Evolutionary conservation across 1,140 invertebrate species (phyloP).

Genomic region (Dendrolimus punctatus): DNA sequence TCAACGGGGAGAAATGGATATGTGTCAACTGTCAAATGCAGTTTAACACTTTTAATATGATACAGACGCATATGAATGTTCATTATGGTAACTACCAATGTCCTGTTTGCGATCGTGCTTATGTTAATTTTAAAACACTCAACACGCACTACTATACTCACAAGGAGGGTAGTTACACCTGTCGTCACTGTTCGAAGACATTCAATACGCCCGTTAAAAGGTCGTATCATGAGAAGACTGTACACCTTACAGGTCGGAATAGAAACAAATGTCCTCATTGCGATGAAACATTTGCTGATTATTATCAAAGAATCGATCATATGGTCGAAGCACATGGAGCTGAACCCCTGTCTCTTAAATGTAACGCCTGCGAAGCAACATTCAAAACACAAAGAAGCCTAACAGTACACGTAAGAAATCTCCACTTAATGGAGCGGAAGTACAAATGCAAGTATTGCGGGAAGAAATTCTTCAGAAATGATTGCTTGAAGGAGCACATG

Average conservation of each 20-base stretch:
- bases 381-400: slow-evolving; percentile 37
- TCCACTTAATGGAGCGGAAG: slow-evolving; percentile 44
- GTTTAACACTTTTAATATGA: slow-evolving; percentile 24
- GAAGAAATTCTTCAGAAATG: slow-evolving; percentile 8
- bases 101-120: slow-evolving; percentile 35
- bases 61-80: slow-evolving; percentile 42
- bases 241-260: slow-evolving; percentile 30
- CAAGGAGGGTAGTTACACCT: slow-evolving; percentile 30
- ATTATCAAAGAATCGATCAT: slow-evolving; percentile 34
- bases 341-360: slow-evolving; percentile 25
- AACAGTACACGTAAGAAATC: slow-evolving; percentile 35
- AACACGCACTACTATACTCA: slow-evolving; percentile 29
- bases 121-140: slow-evolving; percentile 30
- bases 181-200: slow-evolving; percentile 31
- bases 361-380: slow-evolving; percentile 39
- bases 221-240: slow-evolving; percentile 33
- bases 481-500: neutral
- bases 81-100: slow-evolving; percentile 47
- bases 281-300: slow-evolving; percentile 33
- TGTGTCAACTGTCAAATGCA: slow-evolving; percentile 21
- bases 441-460: slow-evolving; percentile 9
- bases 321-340: slow-evolving; percentile 35
- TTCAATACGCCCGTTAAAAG: slow-evolving; percentile 37
- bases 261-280: slow-evolving; percentile 42
- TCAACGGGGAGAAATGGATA: slow-evolving; percentile 16